Percentiles rank a stretch among this genome's conserved stretches.
Evolutionary conservation across 2,888 invertebrate species (phyloP).

Genomic region (Pasiphila rectangulata): DNA sequence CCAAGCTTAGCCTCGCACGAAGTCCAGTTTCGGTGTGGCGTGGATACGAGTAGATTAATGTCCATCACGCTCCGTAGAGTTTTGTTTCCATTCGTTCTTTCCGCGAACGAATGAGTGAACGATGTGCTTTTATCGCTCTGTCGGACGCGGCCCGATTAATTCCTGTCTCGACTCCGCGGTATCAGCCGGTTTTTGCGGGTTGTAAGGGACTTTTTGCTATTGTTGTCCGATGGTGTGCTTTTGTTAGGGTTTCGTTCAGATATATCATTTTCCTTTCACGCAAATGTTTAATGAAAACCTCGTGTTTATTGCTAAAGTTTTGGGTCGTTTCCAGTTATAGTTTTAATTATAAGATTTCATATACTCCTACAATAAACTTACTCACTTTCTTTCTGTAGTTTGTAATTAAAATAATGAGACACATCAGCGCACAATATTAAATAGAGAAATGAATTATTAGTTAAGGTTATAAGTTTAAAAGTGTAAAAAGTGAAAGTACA

Average conservation of each 20-base stretch:
- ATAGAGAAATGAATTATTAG: no score
- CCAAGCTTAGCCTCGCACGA: no score
- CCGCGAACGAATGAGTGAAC: conserved; percentile 32
- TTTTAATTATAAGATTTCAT: no score
- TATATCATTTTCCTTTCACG: background rate
- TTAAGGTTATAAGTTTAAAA: no score
- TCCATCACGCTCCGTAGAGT: conserved; percentile 31
- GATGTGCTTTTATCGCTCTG: conserved; percentile 32
- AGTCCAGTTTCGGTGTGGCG: background rate
- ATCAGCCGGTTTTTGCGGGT: conserved; percentile 24
- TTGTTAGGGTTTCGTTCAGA: conserved; percentile 1
- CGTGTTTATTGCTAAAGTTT: background rate
- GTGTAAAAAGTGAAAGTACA: no score
- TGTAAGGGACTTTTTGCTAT: conserved; percentile 19
- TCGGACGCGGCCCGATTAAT: conserved; percentile 33
- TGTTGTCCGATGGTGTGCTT: conserved; percentile 5
- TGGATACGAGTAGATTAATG: conserved; percentile 35
- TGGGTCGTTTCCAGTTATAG: background rate
- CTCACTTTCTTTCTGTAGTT: no score
- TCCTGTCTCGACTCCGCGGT: conserved; percentile 30
- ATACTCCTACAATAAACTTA: no score
- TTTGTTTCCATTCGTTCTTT: conserved; percentile 40
- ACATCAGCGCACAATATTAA: no score
- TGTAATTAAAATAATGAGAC: no score
- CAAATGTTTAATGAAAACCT: background rate